Percentiles rank a stretch among this genome's conserved stretches.
Evolutionary conservation across 2,888 invertebrate genomes (phyloP).

Genomic region (Hartigia nigra): DNA sequence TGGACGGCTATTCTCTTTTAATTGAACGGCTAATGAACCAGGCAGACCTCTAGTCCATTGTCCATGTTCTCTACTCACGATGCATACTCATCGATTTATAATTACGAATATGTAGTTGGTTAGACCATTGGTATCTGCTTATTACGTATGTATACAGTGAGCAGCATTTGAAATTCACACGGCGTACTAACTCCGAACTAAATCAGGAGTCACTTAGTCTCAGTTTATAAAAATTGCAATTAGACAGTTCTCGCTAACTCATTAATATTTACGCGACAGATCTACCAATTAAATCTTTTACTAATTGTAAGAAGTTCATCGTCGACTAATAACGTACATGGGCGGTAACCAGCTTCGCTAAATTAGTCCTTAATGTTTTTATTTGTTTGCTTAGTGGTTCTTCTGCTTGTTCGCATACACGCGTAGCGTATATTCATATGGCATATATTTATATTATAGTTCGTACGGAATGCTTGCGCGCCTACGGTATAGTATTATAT

Average conservation of each 20-base stretch:
- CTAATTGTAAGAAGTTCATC: not conserved
- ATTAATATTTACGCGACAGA: not conserved
- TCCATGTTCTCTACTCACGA: slow-evolving; percentile 10
- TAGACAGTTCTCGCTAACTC: not conserved
- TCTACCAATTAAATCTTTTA: not conserved
- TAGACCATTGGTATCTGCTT: not conserved
- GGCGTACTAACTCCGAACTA: not conserved
- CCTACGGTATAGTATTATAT: not conserved
- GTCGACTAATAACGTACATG: not conserved
- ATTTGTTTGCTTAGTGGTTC: not conserved
- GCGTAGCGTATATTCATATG: not conserved
- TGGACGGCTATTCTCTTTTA: slow-evolving; percentile 38
- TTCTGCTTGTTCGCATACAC: not conserved
- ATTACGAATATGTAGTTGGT: not conserved
- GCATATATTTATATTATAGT: not conserved
- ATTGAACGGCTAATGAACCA: slow-evolving; percentile 51
- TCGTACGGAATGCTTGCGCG: not conserved
- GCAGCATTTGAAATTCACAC: not conserved
- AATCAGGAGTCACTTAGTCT: too few relatives aligned
- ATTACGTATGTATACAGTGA: not conserved
- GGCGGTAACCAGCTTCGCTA: not conserved
- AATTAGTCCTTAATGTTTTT: not conserved
- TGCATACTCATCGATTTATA: slow-evolving; percentile 8
- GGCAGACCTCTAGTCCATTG: slow-evolving; percentile 14
- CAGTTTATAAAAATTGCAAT: not conserved